A percentile compares a stretch with the other conserved stretches of the same genome.
Conservation (phyloP, 2,888 invertebrate genomes). For the Gymnosoma rotundatum region DNA sequence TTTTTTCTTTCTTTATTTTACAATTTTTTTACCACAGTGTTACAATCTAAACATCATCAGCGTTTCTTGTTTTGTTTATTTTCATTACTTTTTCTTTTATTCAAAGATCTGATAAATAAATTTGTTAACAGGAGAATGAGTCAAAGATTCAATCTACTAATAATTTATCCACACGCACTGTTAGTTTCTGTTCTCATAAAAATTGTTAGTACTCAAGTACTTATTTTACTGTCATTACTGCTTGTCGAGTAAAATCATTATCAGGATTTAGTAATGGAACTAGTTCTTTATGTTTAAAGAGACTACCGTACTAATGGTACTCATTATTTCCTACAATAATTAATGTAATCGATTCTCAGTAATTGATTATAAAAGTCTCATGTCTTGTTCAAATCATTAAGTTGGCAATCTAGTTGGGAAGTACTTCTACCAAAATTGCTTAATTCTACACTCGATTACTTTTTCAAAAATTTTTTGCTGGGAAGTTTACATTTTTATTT, state of each 20-base stretch:
- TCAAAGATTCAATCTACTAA: neutral
- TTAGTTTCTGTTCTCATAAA: conserved; percentile 4
- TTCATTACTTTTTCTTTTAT: conserved; percentile 5
- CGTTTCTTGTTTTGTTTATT: neutral
- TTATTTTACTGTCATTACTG: conserved; percentile 61
- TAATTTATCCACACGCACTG: neutral
- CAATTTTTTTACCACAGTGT: no score
- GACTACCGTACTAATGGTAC: no score
- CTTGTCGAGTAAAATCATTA: conserved; percentile 61
- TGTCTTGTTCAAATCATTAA: no score
- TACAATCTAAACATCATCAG: conserved; percentile 4
- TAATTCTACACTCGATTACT: no score
- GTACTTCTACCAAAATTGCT: no score
- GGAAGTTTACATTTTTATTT: conserved; percentile 6
- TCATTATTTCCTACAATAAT: no score
- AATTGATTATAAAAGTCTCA: no score
- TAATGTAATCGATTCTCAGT: no score
- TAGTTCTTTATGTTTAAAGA: no score
- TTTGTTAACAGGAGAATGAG: neutral
- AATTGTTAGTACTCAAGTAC: conserved; percentile 52
- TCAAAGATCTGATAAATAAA: neutral
- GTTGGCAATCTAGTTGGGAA: no score
- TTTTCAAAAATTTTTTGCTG: no score
- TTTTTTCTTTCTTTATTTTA: no score
- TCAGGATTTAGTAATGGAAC: conserved; percentile 59